These are phyloP conservation scores for Pristionchus japonicus DNA, from an alignment of 2,888 invertebrate genomes.

Conservation along the genomic window DNA sequence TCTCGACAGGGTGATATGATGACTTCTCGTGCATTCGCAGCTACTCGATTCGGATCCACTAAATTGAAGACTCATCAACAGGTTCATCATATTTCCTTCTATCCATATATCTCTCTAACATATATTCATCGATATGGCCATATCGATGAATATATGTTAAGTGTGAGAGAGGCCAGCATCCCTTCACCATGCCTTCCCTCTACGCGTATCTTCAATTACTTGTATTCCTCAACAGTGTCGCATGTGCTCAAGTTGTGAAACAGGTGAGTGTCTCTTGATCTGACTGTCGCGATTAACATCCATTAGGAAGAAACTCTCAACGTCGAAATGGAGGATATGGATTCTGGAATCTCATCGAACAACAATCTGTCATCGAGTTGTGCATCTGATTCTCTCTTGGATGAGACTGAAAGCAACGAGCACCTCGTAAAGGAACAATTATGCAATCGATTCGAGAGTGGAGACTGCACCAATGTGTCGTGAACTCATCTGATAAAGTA, in stretches of 20 bases:
- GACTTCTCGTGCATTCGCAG: constrained; percentile 35
- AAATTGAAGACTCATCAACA: constrained; percentile 35
- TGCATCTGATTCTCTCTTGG: constrained; percentile 32
- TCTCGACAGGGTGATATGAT: background rate
- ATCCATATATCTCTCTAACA: too few species aligned
- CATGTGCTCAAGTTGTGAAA: constrained; percentile 32
- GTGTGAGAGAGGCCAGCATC: constrained; percentile 25
- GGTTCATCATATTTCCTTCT: background rate
- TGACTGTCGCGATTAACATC: too few species aligned
- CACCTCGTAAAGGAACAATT: background rate
- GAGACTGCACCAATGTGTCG: background rate
- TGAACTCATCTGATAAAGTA: background rate
- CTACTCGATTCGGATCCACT: constrained; percentile 42
- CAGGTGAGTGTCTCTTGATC: too few species aligned
- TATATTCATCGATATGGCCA: too few species aligned
- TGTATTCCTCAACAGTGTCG: constrained; percentile 44
- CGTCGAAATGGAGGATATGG: constrained; percentile 14
- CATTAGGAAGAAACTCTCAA: background rate
- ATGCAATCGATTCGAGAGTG: background rate
- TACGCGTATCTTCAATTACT: constrained; percentile 40
- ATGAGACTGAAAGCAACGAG: background rate
- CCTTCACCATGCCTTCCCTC: constrained; percentile 47
- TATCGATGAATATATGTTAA: too few species aligned
- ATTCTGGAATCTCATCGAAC: background rate
- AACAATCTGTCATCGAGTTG: constrained; percentile 34